phyloP scores from a whole-genome alignment of 2,888 invertebrate species.

The Dugesia japonica region DNA sequence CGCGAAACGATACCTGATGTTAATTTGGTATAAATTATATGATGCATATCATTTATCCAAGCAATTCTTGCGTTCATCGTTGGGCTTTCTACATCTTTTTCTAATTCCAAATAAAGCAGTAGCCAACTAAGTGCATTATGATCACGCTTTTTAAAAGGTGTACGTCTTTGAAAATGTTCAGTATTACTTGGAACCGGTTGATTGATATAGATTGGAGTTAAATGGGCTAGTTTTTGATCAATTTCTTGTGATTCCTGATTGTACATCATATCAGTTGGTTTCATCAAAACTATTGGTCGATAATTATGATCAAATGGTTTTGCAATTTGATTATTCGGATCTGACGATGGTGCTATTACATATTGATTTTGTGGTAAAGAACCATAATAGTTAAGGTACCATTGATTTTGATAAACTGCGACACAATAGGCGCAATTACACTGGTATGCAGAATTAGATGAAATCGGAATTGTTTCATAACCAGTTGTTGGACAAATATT shows the following conservation, averaged over 20 bases:
- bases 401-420: background rate
- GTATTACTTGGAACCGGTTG: constrained; percentile 21
- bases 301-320: background rate
- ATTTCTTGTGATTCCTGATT: background rate
- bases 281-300: background rate
- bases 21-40: constrained; percentile 15
- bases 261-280: background rate
- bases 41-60: constrained; percentile 25
- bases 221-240: constrained; percentile 17
- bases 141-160: constrained; percentile 3
- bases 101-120: constrained; percentile 17
- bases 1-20: background rate
- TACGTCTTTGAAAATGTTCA: constrained; percentile 21
- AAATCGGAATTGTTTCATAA: background rate
- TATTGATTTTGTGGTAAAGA: background rate
- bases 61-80: constrained; percentile 23
- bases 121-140: constrained; percentile 20
- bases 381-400: background rate
- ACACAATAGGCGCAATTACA: constrained; percentile 2
- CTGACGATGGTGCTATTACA: background rate
- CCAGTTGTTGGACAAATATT: constrained; percentile 8
- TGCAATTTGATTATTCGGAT: background rate
- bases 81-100: constrained; percentile 20
- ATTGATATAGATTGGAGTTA: constrained; percentile 17
- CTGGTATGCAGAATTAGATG: background rate